Evolutionary conservation across 2,113 vertebrate species (phyloP), one percentile per base, ranked within the genome.

Genomic region (Microcebus ravelobensis): DNA sequence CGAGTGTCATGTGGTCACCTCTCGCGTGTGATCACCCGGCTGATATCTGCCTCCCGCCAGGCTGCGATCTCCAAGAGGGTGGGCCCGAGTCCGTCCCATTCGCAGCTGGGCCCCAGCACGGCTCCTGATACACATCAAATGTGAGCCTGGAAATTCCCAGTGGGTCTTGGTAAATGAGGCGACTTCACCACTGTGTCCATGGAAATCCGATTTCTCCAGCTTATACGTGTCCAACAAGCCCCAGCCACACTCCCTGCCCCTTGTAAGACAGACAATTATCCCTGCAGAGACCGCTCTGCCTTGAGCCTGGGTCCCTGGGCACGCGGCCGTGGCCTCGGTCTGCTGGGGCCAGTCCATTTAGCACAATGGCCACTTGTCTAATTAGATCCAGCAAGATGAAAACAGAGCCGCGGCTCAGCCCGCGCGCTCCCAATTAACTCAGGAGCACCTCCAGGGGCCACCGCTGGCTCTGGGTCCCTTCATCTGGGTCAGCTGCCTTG

Each of bases 361-460:
- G 93, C 55, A 31, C 3, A 0, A 25, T 61, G 36, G 3, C 31
- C 2, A 63, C 82, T 88, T 36, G 31, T 89, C 94, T 96, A n/a
- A 95, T 96, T 89, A 92, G 87, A 86, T 63, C 45, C 29, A 31
- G 34, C 23, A 12, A 45, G 79, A 45, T 6, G 79, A 65, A 76
- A 42, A 36, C 65, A 59, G 91, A 42, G 84, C 17, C 13, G 18
- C 0, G 1, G 50, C 36, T 48, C 70, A n/a, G 71, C 65, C 70
- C 1, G 29, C 0, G 5, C 13, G 71, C 48, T 86, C 52, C 91
- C 93, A 67, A 73, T 94, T 52, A 94, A 94, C 73, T 45, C 52
- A 61, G 77, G 52, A 67, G 83, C 52, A 65, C 77, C 55, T 83
- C 45, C 27, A 25, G 45, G 52, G 0, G 0, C 85, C 0, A 0